These are phyloP conservation scores for Nomia melanderi DNA, from an alignment of 1,140 invertebrate genomes.

Conservation along the genomic window DNA sequence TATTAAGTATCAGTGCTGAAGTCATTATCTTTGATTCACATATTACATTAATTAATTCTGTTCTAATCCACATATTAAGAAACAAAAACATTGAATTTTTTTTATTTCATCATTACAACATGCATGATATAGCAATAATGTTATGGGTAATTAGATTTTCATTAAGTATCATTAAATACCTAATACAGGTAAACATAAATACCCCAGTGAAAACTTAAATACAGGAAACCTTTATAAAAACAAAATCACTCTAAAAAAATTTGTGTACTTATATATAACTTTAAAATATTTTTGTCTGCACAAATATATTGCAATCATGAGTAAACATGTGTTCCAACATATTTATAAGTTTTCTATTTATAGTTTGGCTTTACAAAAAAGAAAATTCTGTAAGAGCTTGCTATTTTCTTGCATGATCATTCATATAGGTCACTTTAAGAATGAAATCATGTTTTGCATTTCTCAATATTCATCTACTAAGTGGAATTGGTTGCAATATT, in stretches of 20 bases:
- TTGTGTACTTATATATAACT: no score
- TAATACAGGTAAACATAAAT: no score
- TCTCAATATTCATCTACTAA: background rate
- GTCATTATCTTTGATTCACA: background rate
- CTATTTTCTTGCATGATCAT: background rate
- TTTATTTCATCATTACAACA: background rate
- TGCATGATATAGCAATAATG: no score
- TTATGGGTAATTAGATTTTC: no score
- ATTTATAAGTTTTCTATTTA: background rate
- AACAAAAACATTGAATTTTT: background rate
- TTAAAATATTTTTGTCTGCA: no score
- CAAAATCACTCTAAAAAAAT: no score
- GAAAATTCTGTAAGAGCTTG: background rate
- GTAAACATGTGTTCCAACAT: background rate
- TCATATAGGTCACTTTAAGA: background rate
- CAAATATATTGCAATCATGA: no score
- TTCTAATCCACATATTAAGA: constrained; percentile 4
- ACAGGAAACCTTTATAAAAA: no score
- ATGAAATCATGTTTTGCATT: background rate
- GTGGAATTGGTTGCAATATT: background rate
- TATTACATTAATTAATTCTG: background rate
- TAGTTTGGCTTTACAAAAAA: background rate
- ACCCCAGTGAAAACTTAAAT: no score
- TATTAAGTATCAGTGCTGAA: constrained; percentile 17
- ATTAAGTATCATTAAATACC: no score